Evolutionary conservation across 2,113 vertebrate species (phyloP), one percentile per base, ranked within the genome.

Genomic region (Mungos mungo): DNA sequence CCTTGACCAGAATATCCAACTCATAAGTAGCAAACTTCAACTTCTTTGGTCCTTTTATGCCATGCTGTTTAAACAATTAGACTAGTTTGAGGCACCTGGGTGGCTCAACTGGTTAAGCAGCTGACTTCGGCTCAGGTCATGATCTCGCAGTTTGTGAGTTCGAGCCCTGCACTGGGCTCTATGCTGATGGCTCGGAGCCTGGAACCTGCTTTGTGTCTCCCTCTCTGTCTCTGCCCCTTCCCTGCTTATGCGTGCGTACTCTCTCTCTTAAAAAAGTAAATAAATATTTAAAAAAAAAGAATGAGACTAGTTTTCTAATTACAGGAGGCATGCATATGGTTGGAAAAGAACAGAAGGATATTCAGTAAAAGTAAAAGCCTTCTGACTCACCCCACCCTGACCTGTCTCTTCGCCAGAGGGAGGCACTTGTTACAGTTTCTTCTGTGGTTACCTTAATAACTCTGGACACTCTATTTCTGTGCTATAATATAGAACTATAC

Each of bases 341-440:
- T 88, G 79, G 91, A 92, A 96, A 85, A 66, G n/a, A 93, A n/a
- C 9, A 81, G 35, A 76, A 90, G 25, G 38, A 25, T 84, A 29
- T 68, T 13, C 54, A 38, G 33, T 80, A 91, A 83, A 69, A 5
- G 25, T 57, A 66, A 81, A 68, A 66, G 60, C 29, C 33, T 84
- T 27, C 41, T 87, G 54, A 83, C 88, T n/a, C 4, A 33, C 8
- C 29, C 23, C 11, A 45, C 23, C 27, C 25, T 65, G 33, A 66
- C 14, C 15, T 23, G 18, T 35, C 50, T 71, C 0, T 50, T 93
- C 50, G 3, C 79, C 52, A 68, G n/a, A 90, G 47, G 57, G 21
- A 81, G 57, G 27, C 23, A 14, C 45, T 66, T 60, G n/a, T n/a
- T 65, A 47, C 7, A 57, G 45, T 57, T 41, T 33, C 66, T 96